Evolutionary conservation across 2,113 vertebrate species (phyloP).

Genomic region (Saguinus midas): DNA sequence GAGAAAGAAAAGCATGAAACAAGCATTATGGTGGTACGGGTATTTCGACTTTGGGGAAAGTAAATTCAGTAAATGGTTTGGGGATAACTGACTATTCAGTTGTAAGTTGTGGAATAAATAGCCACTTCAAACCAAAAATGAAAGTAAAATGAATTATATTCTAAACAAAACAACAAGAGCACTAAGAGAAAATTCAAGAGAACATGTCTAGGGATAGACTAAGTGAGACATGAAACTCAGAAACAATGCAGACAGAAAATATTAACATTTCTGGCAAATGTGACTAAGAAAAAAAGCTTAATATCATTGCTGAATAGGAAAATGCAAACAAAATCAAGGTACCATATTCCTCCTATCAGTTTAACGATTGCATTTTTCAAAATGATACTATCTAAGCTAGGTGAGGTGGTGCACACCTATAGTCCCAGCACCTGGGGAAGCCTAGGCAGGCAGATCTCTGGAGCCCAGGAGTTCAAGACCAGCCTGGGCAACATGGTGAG

Average conservation of each 20-base stretch:
- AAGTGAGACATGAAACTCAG: neutral
- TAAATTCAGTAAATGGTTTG: neutral
- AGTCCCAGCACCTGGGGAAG: too few species aligned
- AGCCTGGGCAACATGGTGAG: too few species aligned
- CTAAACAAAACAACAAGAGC: neutral
- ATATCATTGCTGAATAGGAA: neutral
- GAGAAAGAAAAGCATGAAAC: too few species aligned
- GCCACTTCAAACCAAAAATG: neutral
- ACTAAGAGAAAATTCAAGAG: neutral
- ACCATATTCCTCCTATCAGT: neutral
- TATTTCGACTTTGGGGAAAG: neutral
- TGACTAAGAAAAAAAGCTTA: neutral
- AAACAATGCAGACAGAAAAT: neutral
- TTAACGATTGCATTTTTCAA: neutral
- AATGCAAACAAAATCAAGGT: neutral
- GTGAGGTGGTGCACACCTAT: too few species aligned
- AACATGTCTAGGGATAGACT: neutral
- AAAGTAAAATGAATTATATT: neutral
- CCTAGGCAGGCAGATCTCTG: too few species aligned
- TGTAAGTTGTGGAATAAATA: neutral
- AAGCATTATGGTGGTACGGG: neutral
- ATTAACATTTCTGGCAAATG: neutral
- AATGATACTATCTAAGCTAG: too few species aligned
- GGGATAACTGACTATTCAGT: neutral
- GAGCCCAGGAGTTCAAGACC: too few species aligned